These are phyloP conservation scores for Rhopalosiphum nymphaeae DNA, from an alignment of 2,888 invertebrate species.

Conservation along the genomic window DNA sequence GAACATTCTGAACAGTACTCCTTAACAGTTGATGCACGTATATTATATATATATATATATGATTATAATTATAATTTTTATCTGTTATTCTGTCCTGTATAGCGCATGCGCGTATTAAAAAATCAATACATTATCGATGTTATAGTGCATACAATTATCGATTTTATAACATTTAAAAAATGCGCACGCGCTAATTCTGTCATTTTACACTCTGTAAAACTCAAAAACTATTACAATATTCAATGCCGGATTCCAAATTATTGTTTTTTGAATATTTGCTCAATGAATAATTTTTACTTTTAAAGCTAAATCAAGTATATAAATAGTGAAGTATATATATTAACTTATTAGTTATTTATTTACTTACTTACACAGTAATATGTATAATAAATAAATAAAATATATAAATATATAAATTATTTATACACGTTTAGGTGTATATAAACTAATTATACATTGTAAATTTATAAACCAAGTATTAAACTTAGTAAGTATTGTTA, in stretches of 20 bases:
- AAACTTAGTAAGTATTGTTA: conserved; percentile 1
- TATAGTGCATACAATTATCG: conserved; percentile 15
- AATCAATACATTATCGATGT: conserved; percentile 60
- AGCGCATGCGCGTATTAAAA: conserved; percentile 42
- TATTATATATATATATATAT: not conserved
- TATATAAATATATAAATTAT: no score
- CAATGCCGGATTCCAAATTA: not conserved
- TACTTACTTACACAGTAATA: not conserved
- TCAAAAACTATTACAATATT: not conserved
- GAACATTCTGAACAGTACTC: not conserved
- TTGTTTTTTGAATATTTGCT: conserved; percentile 9
- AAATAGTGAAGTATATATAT: not conserved
- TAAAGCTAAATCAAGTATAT: not conserved
- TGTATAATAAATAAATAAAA: not conserved
- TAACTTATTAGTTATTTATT: not conserved
- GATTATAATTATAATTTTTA: not conserved
- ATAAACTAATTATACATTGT: not conserved
- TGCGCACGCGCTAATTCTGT: conserved; percentile 75
- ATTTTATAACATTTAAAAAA: conserved; percentile 69
- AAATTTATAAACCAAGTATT: not conserved
- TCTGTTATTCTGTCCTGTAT: not conserved
- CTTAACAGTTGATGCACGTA: not conserved
- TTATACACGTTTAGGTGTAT: not conserved
- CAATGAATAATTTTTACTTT: not conserved
- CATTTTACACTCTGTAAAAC: not conserved